Conservation (phyloP, 2,797 vertebrate species). For the Pantherophis alleghaniensis region DNA sequence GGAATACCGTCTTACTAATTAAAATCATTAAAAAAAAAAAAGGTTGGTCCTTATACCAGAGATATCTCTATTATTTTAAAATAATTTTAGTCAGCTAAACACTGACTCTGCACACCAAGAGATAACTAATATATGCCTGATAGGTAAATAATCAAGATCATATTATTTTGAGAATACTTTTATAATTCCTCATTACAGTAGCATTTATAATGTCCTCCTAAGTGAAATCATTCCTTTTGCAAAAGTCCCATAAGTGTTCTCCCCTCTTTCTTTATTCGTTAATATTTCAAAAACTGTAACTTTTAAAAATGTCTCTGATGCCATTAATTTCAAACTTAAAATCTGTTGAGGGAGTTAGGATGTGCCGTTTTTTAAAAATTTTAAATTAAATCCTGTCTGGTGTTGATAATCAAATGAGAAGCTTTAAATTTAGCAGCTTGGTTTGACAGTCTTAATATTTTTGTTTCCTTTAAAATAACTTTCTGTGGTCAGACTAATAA, state of each 20-base stretch:
- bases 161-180: background rate
- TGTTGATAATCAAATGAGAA: conserved; percentile 11
- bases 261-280: background rate
- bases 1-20: background rate
- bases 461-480: conserved; percentile 1
- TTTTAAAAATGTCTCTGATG: accelerated
- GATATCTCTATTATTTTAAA: background rate
- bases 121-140: background rate
- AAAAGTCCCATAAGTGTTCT: background rate
- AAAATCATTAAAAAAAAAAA: background rate
- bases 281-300: background rate
- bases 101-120: background rate
- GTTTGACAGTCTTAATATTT: conserved; percentile 7
- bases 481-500: conserved; percentile 12
- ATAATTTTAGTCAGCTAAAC: background rate
- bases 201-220: background rate
- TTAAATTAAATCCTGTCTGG: background rate
- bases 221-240: background rate
- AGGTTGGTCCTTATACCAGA: background rate
- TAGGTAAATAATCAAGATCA: background rate
- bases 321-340: conserved; percentile 1
- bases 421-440: conserved; percentile 16
- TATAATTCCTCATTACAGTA: background rate
- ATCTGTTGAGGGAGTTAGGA: background rate
- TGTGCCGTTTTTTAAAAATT: background rate